These are phyloP conservation scores for Eonycteris spelaea DNA, from an alignment of 2,113 vertebrate genomes.

Conservation along the genomic window DNA sequence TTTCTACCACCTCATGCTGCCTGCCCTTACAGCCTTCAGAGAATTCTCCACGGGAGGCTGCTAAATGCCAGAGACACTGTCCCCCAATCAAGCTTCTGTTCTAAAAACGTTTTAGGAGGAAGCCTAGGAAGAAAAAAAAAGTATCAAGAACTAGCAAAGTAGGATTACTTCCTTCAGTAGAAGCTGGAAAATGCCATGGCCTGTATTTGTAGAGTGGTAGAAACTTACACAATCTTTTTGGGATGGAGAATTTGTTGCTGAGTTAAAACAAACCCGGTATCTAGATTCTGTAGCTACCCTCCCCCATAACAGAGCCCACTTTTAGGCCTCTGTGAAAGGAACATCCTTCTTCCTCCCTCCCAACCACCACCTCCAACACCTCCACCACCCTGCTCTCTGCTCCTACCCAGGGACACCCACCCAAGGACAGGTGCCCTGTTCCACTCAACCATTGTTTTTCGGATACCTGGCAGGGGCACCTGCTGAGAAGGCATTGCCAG, in stretches of 20 bases:
- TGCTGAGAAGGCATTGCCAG: background rate
- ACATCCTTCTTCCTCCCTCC: background rate
- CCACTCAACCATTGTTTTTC: background rate
- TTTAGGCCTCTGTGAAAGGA: background rate
- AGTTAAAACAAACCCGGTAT: background rate
- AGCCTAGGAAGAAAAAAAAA: background rate
- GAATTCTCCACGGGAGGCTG: rapidly evolving
- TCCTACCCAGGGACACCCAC: too few relatives aligned
- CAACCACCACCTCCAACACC: background rate
- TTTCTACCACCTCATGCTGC: background rate
- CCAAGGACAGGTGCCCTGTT: background rate
- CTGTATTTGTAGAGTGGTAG: background rate
- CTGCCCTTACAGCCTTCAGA: background rate
- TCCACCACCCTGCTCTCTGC: background rate
- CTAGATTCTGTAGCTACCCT: background rate
- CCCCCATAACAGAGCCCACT: background rate
- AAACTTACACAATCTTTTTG: background rate
- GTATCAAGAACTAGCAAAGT: background rate
- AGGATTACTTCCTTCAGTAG: background rate
- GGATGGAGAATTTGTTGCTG: background rate
- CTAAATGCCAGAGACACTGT: background rate
- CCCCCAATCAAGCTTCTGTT: background rate
- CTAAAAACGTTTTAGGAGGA: background rate
- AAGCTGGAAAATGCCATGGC: background rate
- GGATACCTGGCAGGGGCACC: background rate